Percentiles rank a stretch among this genome's conserved stretches.
These are phyloP conservation scores for Ameiurus melas DNA, from an alignment of 2,113 vertebrate species.

Conservation along the genomic window DNA sequence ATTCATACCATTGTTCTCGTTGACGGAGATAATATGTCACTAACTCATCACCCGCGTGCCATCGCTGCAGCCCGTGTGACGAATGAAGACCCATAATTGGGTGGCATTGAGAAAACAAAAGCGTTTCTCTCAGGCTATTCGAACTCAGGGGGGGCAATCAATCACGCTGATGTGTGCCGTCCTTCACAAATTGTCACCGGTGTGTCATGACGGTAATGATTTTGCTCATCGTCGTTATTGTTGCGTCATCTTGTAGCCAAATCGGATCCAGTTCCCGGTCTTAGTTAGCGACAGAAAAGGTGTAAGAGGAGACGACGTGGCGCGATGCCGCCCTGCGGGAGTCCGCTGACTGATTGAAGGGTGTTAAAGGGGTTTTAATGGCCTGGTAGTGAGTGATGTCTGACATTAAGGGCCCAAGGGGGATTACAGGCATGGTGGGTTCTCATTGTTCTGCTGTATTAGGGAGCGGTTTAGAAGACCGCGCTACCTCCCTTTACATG, in stretches of 20 bases:
- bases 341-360: constrained; percentile 37
- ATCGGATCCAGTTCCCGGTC: neutral
- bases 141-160: constrained; percentile 70
- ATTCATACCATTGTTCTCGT: constrained; percentile 25
- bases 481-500: constrained; percentile 36
- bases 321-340: constrained; percentile 24
- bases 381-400: constrained; percentile 56
- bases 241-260: constrained; percentile 60
- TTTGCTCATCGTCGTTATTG: constrained; percentile 69
- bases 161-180: constrained; percentile 77
- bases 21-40: constrained; percentile 42
- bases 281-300: neutral
- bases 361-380: constrained; percentile 51
- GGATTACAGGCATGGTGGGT: constrained; percentile 44
- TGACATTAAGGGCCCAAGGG: constrained; percentile 55
- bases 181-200: constrained; percentile 69
- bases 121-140: constrained; percentile 75
- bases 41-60: constrained; percentile 38
- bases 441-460: constrained; percentile 51
- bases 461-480: constrained; percentile 41
- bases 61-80: constrained; percentile 66
- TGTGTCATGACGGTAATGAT: constrained; percentile 64
- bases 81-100: constrained; percentile 78
- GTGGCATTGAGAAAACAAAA: constrained; percentile 78
- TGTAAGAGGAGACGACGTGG: constrained; percentile 44